phyloP scores from a whole-genome alignment of 1,140 invertebrate species.

The Drosophila paulistorum region DNA sequence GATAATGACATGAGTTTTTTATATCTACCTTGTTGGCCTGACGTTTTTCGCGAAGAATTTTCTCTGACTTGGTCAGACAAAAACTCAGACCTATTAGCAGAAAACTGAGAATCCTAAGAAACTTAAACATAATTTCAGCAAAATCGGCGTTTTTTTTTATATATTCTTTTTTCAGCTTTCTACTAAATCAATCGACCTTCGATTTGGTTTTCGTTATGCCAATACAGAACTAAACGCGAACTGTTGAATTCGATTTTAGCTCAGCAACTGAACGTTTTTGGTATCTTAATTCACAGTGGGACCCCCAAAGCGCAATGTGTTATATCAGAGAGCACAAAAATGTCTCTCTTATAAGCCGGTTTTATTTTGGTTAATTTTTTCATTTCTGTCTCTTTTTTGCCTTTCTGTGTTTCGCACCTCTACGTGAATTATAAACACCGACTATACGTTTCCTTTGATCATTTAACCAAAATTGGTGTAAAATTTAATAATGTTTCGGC shows the following conservation, averaged over 20 bases:
- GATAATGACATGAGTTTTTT: not conserved
- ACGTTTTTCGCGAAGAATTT: conserved; percentile 38
- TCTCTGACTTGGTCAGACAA: conserved; percentile 26
- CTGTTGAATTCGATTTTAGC: conserved; percentile 63
- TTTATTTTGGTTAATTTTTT: conserved; percentile 46
- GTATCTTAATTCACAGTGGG: conserved; percentile 46
- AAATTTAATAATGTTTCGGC: no score
- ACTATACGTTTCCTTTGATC: no score
- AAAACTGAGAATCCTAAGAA: conserved; percentile 33
- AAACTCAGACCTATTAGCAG: conserved; percentile 32
- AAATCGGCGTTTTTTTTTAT: conserved; percentile 6
- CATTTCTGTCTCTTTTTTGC: conserved; percentile 16
- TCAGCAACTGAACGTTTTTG: conserved; percentile 62
- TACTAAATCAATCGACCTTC: conserved; percentile 65
- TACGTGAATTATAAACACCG: conserved; percentile 25
- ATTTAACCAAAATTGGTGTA: no score
- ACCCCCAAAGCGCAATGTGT: conserved; percentile 22
- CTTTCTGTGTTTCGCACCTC: conserved; percentile 17
- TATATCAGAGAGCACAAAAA: conserved; percentile 28
- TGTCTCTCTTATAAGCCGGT: conserved; percentile 64
- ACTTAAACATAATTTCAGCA: conserved; percentile 39
- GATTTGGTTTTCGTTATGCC: conserved; percentile 39
- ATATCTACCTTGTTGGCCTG: conserved; percentile 50
- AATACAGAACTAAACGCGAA: conserved; percentile 35
- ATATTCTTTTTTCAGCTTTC: conserved; percentile 4